Conservation (phyloP, 2,888 invertebrate species). For the Nomada ferruginata region DNA sequence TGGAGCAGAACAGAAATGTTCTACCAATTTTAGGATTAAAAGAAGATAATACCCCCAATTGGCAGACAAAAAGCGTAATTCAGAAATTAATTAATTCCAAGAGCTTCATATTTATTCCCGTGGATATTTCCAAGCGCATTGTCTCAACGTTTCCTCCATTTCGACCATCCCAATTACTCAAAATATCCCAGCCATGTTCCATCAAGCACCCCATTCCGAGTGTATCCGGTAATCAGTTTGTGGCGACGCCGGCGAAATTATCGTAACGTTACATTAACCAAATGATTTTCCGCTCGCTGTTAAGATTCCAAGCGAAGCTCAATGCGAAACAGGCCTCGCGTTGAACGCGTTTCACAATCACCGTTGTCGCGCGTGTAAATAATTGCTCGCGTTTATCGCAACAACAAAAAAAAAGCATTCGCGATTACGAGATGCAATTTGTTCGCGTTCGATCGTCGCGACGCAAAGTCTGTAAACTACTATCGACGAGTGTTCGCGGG, state of each 20-base stretch:
- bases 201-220: background rate
- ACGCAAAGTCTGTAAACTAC: background rate
- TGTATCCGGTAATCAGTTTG: background rate
- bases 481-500: background rate
- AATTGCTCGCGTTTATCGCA: constrained; percentile 1
- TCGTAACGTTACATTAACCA: constrained; percentile 34
- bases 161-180: background rate
- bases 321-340: background rate
- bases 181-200: background rate
- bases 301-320: constrained; percentile 5
- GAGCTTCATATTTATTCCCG: background rate
- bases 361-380: background rate
- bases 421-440: constrained; percentile 15
- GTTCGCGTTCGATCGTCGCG: background rate
- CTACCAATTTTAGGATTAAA: too few relatives aligned
- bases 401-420: background rate
- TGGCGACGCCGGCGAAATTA: constrained; percentile 20
- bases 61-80: too few relatives aligned
- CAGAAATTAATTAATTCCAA: too few relatives aligned
- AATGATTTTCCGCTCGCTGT: constrained; percentile 21
- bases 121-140: background rate
- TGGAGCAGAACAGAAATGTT: too few relatives aligned
- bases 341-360: constrained; percentile 30
- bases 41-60: too few relatives aligned
- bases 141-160: background rate